Percentiles rank a stretch among this genome's conserved stretches.
These are phyloP conservation scores for Zalophus californianus DNA, from an alignment of 2,797 vertebrate species.

Conservation along the genomic window DNA sequence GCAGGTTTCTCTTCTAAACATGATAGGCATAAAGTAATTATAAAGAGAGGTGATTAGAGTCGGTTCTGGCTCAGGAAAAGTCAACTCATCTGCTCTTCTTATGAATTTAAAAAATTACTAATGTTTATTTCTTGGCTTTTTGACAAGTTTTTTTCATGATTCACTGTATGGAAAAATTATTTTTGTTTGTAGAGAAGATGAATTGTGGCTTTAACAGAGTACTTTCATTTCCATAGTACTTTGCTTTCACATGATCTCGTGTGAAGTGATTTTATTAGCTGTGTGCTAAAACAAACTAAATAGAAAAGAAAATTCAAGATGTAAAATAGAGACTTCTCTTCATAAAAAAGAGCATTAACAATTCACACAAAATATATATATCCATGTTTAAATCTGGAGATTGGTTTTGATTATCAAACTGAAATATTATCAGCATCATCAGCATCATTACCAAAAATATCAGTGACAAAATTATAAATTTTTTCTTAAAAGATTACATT, in stretches of 20 bases:
- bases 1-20: constrained; percentile 31
- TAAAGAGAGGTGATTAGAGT: constrained; percentile 10
- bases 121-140: not conserved
- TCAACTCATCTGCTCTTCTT: not conserved
- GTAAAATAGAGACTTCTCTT: not conserved
- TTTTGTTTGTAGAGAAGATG: constrained; percentile 28
- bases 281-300: not conserved
- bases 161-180: not conserved
- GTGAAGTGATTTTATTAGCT: not conserved
- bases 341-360: not conserved
- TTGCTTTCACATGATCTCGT: constrained; percentile 12
- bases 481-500: not conserved
- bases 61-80: not conserved
- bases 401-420: not conserved
- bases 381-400: not conserved
- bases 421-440: not conserved
- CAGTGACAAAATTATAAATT: not conserved
- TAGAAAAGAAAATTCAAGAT: not conserved
- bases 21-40: constrained; percentile 41
- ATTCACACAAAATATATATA: not conserved
- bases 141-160: not conserved
- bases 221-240: not conserved
- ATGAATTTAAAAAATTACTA: constrained; percentile 23
- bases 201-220: not conserved
- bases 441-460: not conserved